Base-by-base conservation (phyloP, 2,797 vertebrate species). In the Mormyrops attenuatus region DNA sequence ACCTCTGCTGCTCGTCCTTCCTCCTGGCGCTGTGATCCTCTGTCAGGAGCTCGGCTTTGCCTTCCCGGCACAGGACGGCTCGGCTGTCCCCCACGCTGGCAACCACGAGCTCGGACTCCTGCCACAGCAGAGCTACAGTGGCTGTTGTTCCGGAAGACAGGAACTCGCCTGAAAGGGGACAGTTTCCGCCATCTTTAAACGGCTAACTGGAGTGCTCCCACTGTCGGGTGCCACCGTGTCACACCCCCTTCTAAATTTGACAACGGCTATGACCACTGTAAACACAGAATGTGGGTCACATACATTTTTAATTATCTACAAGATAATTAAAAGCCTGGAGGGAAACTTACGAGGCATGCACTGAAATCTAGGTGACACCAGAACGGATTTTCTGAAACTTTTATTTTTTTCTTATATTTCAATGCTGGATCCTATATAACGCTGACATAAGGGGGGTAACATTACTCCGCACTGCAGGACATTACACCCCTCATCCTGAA, bases 61-160 rank as follows among this genome's bases (percentile, higher is more conserved):
- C 90, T 8, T 84, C 49, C n/a, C 77, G 89, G 22, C 90, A 91
- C 15, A 91, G 89, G 22, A 90, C 60, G 38, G 90, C 90, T 5
- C 50, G 89, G 55, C 90, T 91, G 73, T 91, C 90, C 22, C 90
- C 90, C 34, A 91, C 90, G 11, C 85, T 90, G 2, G 88, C 90
- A 15, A 91, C 53, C 20, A 50, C 73, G 9, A 91, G 90, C 69
- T 85, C 63, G 13, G 55, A 47, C 7, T 85, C 88, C 49, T 90
- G 84, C 15, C 80, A 30, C 26, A 91, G 34, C 73, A 91, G 84
- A 22, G 73, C 90, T 3, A 91, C 90, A 0, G 90, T 91, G 20
- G 90, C 90, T 0, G 90, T 91, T 9, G 89, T 90, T 69, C 90
- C 90, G 22, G 53, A 82, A 26, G 26, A 84, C 50, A 89, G 55